A percentile compares a stretch with the other conserved stretches of the same genome.
phyloP scores from a whole-genome alignment of 2,797 vertebrate species.

The Pipistrellus pipistrellus region DNA sequence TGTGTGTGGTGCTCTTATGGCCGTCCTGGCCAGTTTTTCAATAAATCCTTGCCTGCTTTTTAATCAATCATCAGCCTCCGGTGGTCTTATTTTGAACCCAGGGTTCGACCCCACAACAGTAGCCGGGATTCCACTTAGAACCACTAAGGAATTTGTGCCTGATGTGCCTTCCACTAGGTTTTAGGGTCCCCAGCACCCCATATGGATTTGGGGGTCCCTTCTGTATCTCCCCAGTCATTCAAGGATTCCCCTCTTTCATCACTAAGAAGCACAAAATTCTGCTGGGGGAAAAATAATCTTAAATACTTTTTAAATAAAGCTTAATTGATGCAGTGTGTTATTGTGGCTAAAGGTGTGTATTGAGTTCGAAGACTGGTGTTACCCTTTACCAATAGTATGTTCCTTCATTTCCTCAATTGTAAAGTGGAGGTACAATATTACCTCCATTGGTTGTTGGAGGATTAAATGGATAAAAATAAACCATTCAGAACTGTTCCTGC shows the following conservation, averaged over 20 bases:
- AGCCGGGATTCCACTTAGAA: slow-evolving; percentile 69
- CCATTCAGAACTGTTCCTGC: background rate
- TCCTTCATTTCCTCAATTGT: background rate
- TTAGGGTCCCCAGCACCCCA: slow-evolving; percentile 76
- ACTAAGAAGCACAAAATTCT: slow-evolving; percentile 85
- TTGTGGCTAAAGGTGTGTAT: background rate
- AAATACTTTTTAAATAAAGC: background rate
- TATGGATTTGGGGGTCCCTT: slow-evolving; percentile 53
- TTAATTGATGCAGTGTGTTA: background rate
- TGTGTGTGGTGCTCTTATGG: no score
- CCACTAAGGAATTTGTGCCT: slow-evolving; percentile 75
- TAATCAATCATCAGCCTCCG: no score
- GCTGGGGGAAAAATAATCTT: slow-evolving; percentile 62
- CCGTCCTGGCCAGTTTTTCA: no score
- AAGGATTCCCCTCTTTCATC: slow-evolving; percentile 61
- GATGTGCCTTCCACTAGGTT: slow-evolving; percentile 83
- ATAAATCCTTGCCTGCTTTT: no score
- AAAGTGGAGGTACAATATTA: background rate
- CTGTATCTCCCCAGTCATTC: slow-evolving; percentile 50
- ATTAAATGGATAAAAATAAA: slow-evolving; percentile 33
- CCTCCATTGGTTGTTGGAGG: background rate
- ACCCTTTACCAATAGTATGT: background rate
- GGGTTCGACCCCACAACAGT: no score
- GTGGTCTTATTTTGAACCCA: no score
- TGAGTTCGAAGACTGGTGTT: background rate